Evolutionary conservation across 1,140 invertebrate genomes (phyloP), one percentile per base, ranked within the genome.

Genomic region (Microvelia longipes): DNA sequence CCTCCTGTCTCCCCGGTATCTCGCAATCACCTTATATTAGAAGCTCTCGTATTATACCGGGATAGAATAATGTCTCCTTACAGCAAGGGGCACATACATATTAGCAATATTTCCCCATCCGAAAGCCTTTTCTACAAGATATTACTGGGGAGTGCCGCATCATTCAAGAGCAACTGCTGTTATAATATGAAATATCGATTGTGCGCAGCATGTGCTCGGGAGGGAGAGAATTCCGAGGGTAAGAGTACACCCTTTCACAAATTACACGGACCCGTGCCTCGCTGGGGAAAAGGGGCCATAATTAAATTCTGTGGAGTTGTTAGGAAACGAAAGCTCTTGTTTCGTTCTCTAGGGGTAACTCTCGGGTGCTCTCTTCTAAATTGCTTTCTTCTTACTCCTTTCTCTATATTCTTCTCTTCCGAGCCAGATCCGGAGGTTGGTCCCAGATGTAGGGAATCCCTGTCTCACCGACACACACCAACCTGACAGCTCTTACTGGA

Each of bases 151-250:
- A 61, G 68, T 62, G 68, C 24, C 5, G 63, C 27, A 19, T 19
- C 66, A 13, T 24, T 67, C 29, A 14, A 28, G 63, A n/a, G n/a
- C 5, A 24, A 69, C 67, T 72, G 71, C 66, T 68, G 66, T 68
- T 68, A 69, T 72, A 72, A 72, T 72, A 72, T 72, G 68, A 72
- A 69, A 69, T 72, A 72, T 72, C 71, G 71, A 72, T 72, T 72
- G 71, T 72, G 68, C 60, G 69, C 69, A 72, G 68, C 71, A 72
- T 72, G 71, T 72, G 71, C 71, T 68, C 65, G 35, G 61, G 27
- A 28, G 26, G 19, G 29, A 26, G 29, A 25, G 19, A n/a, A 2
- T n/a, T 28, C 29, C 62, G 28, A 24, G 19, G 67, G 30, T 15
- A 50, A n/a, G 35, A 30, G 26, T 66, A 67, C 29, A 69, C 71